A percentile compares a stretch with the other conserved stretches of the same genome.
These are phyloP conservation scores for Lathronympha strigana DNA, from an alignment of 2,888 invertebrate species.

Conservation along the genomic window DNA sequence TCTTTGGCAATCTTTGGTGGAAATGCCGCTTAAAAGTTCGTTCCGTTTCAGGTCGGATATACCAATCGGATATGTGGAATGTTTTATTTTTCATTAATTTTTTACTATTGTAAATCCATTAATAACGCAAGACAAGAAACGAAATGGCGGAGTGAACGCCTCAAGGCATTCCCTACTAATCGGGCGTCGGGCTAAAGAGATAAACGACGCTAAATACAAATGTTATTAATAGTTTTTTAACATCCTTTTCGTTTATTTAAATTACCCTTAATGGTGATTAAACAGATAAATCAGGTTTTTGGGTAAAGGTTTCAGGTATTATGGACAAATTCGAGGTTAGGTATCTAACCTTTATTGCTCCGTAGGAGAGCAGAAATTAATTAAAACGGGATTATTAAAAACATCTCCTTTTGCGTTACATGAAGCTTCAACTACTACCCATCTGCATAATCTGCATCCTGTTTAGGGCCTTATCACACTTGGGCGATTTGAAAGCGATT, in stretches of 20 bases:
- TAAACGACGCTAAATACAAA: background rate
- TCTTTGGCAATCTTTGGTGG: no score
- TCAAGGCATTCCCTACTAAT: conserved; percentile 4
- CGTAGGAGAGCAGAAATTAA: no score
- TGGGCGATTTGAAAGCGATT: no score
- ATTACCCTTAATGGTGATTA: background rate
- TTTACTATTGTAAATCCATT: background rate
- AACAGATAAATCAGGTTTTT: background rate
- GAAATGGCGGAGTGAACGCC: background rate
- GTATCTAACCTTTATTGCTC: no score
- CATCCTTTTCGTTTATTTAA: background rate
- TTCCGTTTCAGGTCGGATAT: no score
- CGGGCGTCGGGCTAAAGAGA: background rate
- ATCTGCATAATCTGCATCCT: no score
- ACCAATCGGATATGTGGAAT: background rate
- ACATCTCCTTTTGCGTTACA: no score
- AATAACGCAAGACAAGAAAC: background rate
- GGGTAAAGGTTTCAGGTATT: background rate
- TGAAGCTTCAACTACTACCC: no score
- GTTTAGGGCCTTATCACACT: no score
- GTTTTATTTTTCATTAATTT: background rate
- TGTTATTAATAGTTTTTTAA: background rate
- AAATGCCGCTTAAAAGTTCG: no score
- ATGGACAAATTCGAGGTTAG: background rate
- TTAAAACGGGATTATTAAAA: no score